phyloP scores from a whole-genome alignment of 2,113 vertebrate species.

The Mastomys coucha region DNA sequence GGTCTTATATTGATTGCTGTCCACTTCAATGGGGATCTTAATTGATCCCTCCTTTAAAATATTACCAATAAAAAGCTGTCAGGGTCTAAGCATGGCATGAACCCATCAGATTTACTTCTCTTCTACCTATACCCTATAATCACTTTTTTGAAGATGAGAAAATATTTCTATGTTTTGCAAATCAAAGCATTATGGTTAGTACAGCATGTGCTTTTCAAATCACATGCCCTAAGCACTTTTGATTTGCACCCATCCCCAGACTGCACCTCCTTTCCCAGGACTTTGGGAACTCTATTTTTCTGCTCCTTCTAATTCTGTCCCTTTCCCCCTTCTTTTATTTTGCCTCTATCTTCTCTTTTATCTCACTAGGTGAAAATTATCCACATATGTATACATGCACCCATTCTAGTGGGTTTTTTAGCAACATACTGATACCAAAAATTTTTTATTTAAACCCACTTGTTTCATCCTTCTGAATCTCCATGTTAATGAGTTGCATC shows the following conservation, averaged over 20 bases:
- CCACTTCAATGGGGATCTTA: not conserved
- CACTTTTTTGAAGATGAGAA: not conserved
- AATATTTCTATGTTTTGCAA: not conserved
- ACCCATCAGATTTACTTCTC: not conserved
- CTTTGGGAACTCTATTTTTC: constrained; percentile 32
- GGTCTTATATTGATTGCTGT: not conserved
- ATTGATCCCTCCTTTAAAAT: not conserved
- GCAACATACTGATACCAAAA: not conserved
- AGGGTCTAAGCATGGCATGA: not conserved
- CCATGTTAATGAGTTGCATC: not conserved
- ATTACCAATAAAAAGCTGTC: not conserved
- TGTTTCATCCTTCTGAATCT: not conserved
- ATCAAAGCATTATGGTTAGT: not conserved
- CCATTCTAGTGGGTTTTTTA: not conserved
- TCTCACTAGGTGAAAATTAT: not conserved
- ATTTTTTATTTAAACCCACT: not conserved
- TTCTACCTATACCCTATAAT: not conserved
- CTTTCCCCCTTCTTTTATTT: not conserved
- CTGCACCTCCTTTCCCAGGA: not conserved
- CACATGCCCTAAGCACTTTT: not conserved
- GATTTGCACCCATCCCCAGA: not conserved
- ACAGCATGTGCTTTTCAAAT: not conserved
- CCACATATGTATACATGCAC: accelerated
- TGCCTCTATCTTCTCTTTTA: not conserved
- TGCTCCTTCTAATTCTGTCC: not conserved